phyloP scores from a whole-genome alignment of 2,888 invertebrate species.

The Argynnis bischoffii region DNA sequence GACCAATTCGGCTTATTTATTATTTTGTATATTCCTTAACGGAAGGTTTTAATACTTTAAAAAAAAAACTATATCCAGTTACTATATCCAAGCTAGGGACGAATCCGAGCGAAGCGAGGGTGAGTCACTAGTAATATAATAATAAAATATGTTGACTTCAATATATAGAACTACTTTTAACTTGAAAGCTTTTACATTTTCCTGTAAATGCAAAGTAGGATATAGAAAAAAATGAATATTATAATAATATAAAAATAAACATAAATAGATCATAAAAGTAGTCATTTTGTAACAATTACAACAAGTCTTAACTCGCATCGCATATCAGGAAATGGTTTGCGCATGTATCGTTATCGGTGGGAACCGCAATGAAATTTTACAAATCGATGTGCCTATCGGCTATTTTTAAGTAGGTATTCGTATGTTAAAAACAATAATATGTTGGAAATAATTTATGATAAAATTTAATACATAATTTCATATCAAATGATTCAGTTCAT shows the following conservation, averaged over 20 bases:
- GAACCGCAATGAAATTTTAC: slow-evolving; percentile 42
- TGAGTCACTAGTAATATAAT: no score
- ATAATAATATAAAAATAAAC: background rate
- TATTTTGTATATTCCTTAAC: no score
- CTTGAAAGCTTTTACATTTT: background rate
- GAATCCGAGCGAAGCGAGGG: no score
- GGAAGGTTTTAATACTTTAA: no score
- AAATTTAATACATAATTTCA: background rate
- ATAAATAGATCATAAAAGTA: background rate
- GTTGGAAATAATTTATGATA: background rate
- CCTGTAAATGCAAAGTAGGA: background rate
- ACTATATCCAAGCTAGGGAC: no score
- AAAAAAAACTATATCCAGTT: no score
- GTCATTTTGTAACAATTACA: slow-evolving; percentile 17
- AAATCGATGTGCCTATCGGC: slow-evolving; percentile 37
- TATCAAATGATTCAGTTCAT: background rate
- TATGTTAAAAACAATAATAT: slow-evolving; percentile 3
- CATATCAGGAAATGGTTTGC: slow-evolving; percentile 42
- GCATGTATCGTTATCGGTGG: slow-evolving; percentile 45
- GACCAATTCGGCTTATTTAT: no score
- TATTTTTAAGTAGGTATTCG: slow-evolving; percentile 26
- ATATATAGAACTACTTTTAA: no score
- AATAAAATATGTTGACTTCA: no score
- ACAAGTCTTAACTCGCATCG: slow-evolving; percentile 46
- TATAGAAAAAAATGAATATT: background rate